These are phyloP conservation scores for Caenorhabditis auriculariae DNA, from an alignment of 2,888 invertebrate species.

Conservation along the genomic window DNA sequence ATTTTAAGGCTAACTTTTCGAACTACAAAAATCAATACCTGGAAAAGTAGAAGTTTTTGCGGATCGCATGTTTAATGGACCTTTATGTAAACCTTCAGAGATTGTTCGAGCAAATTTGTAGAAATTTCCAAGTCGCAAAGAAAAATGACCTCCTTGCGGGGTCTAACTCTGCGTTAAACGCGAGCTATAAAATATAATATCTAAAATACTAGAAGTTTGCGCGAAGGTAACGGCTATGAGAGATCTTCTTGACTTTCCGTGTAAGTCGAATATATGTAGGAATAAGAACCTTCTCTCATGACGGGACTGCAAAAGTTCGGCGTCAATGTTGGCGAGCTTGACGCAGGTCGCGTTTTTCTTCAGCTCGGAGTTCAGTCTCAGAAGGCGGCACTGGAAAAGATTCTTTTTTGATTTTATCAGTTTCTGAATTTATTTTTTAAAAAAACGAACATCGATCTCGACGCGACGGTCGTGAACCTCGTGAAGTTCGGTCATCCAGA, in stretches of 20 bases:
- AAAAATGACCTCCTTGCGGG: no score
- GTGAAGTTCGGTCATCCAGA: slow-evolving; percentile 58
- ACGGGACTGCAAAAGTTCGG: slow-evolving; percentile 51
- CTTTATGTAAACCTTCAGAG: no score
- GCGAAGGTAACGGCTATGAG: no score
- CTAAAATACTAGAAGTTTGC: no score
- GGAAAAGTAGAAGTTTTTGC: not conserved
- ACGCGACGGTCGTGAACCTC: slow-evolving; percentile 55
- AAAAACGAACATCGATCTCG: slow-evolving; percentile 46
- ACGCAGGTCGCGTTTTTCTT: slow-evolving; percentile 57
- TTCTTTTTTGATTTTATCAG: not conserved
- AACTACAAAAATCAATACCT: not conserved
- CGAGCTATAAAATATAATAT: no score
- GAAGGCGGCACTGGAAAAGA: slow-evolving; percentile 50
- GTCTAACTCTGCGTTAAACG: no score
- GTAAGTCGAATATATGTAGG: no score
- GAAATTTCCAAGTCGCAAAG: no score
- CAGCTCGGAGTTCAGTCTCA: slow-evolving; percentile 50
- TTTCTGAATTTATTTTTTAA: slow-evolving; percentile 1
- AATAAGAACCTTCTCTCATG: slow-evolving; percentile 43
- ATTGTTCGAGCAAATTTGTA: no score
- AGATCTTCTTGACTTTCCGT: no score
- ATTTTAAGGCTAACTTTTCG: no score
- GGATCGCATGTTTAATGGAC: no score
- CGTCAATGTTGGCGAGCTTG: slow-evolving; percentile 57